Evolutionary conservation across 2,113 vertebrate genomes (phyloP).

Genomic region (Echinops telfairi): DNA sequence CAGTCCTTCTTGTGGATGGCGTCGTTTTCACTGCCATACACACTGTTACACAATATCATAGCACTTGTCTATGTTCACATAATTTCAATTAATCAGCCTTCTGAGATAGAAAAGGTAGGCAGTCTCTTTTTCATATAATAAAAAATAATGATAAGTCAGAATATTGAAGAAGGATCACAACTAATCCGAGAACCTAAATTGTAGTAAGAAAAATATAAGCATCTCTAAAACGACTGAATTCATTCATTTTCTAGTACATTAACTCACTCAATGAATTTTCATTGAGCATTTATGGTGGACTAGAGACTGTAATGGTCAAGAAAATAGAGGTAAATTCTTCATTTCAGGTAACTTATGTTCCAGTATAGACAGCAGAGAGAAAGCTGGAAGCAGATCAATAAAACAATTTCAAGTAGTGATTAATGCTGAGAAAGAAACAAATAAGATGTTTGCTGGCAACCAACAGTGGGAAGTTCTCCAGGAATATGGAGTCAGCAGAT

Average conservation of each 20-base stretch:
- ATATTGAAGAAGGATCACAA: not conserved
- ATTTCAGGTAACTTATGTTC: not conserved
- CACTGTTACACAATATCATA: no score
- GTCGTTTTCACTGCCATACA: no score
- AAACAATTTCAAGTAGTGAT: not conserved
- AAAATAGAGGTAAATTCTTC: not conserved
- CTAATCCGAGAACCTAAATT: not conserved
- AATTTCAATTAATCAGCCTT: not conserved
- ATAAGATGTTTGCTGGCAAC: not conserved
- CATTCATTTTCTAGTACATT: not conserved
- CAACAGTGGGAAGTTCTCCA: not conserved
- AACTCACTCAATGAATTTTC: not conserved
- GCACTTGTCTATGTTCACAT: not conserved
- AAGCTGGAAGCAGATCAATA: not conserved
- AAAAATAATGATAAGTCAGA: not conserved
- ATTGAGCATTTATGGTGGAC: not conserved
- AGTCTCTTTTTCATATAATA: not conserved
- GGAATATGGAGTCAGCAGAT: not conserved
- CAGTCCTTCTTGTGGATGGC: no score
- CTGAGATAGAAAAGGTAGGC: not conserved
- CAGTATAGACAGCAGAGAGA: not conserved
- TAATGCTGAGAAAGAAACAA: not conserved
- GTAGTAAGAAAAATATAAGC: not conserved
- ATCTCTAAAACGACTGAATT: not conserved
- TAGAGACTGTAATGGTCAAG: not conserved